Conservation (phyloP, 2,888 invertebrate species). For the Acheta domesticus region DNA sequence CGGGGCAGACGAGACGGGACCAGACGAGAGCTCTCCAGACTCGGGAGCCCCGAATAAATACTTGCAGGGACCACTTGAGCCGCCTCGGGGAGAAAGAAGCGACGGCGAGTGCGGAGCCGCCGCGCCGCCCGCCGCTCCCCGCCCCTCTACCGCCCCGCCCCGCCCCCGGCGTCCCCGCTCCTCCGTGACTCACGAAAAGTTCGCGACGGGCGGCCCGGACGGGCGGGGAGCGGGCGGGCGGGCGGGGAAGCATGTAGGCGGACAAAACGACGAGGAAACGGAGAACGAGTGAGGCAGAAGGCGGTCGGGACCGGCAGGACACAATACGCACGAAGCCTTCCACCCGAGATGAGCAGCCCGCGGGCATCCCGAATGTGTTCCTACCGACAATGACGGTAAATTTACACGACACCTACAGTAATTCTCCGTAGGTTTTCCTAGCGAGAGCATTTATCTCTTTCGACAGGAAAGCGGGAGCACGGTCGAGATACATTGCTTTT, state of each 20-base stretch:
- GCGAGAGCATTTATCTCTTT: no score
- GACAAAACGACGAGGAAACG: not conserved
- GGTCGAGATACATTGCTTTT: no score
- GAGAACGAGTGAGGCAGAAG: not conserved
- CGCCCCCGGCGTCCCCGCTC: not conserved
- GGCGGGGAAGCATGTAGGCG: not conserved
- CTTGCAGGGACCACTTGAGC: conserved; percentile 18
- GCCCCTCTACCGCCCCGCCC: no score
- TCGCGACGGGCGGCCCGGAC: not conserved
- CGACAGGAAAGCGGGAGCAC: no score
- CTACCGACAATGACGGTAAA: no score
- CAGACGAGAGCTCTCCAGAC: not conserved
- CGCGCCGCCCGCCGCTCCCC: no score
- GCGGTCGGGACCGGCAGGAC: no score
- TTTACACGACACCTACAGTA: no score
- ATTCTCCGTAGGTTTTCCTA: no score
- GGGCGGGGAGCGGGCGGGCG: not conserved
- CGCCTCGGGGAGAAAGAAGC: conserved; percentile 6
- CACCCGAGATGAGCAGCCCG: no score
- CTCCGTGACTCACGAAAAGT: conserved; percentile 2
- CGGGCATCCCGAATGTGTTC: no score
- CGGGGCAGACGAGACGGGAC: not conserved
- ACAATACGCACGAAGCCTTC: no score
- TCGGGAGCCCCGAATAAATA: conserved; percentile 1
- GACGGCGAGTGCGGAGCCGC: not conserved